Percentiles rank a stretch among this genome's conserved stretches.
Evolutionary conservation across 2,888 invertebrate species (phyloP).

Genomic region (Clusia tigrina): DNA sequence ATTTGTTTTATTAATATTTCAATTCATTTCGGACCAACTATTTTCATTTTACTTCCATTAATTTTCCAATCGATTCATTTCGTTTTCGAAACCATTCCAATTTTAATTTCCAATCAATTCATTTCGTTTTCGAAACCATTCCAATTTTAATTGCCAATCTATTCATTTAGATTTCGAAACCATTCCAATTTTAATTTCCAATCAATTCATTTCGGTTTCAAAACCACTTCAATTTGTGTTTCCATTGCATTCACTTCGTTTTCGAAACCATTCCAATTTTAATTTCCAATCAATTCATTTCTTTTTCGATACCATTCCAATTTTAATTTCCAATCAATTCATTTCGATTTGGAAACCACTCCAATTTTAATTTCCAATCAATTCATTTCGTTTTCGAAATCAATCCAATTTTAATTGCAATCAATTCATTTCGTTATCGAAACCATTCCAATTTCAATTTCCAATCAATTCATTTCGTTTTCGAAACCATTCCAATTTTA

Average conservation of each 20-base stretch:
- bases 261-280: not conserved
- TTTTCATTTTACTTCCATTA: slow-evolving; percentile 1
- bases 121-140: not conserved
- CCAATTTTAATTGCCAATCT: slow-evolving; percentile 9
- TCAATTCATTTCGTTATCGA: too few relatives aligned
- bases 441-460: too few relatives aligned
- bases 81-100: not conserved
- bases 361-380: slow-evolving; percentile 12
- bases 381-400: not conserved
- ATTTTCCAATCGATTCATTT: slow-evolving; percentile 11
- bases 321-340: slow-evolving; percentile 12
- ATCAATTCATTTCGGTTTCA: slow-evolving; percentile 2
- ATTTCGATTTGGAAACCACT: not conserved
- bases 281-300: slow-evolving; percentile 14
- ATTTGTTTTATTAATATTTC: too few relatives aligned
- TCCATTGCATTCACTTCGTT: slow-evolving; percentile 10
- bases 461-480: too few relatives aligned
- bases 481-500: too few relatives aligned
- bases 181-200: slow-evolving; percentile 5
- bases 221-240: too few relatives aligned
- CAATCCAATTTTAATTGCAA: too few relatives aligned
- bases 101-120: slow-evolving; percentile 16
- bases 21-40: too few relatives aligned
- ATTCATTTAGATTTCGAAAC: not conserved
- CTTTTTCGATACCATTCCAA: too few relatives aligned